These are phyloP conservation scores for Pagrus major DNA, from an alignment of 2,113 vertebrate genomes.

Conservation along the genomic window DNA sequence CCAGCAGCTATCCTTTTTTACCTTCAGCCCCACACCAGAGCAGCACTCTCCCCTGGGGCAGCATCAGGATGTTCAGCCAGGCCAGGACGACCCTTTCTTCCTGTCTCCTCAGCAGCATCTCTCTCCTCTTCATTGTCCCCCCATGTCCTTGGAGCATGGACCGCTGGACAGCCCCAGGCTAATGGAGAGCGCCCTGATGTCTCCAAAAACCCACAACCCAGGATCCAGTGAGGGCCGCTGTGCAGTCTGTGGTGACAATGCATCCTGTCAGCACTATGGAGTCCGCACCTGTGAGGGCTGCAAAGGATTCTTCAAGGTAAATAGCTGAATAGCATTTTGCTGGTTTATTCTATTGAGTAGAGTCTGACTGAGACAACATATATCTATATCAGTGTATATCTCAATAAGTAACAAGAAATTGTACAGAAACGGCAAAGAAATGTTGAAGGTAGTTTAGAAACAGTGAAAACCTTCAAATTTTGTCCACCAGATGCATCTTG, in stretches of 20 bases:
- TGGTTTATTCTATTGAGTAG: background rate
- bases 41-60: conserved; percentile 78
- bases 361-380: background rate
- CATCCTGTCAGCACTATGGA: conserved; percentile 94
- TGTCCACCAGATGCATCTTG: background rate
- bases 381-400: background rate
- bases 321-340: background rate
- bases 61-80: conserved; percentile 65
- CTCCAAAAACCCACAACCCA: conserved; percentile 82
- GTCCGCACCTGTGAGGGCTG: conserved; percentile 96
- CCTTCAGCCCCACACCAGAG: conserved; percentile 83
- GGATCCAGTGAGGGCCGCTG: conserved; percentile 88
- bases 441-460: background rate
- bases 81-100: conserved; percentile 85
- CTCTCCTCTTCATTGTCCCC: conserved; percentile 75
- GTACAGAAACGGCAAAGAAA: background rate
- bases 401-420: background rate
- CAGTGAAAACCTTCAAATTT: background rate
- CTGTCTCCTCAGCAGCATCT: conserved; percentile 76
- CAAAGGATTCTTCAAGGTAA: conserved; percentile 97
- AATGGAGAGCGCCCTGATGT: conserved; percentile 77
- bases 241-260: conserved; percentile 95
- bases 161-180: conserved; percentile 81
- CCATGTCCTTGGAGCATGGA: conserved; percentile 80
- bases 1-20: conserved; percentile 87